Base-by-base conservation (phyloP, 2,888 invertebrate genomes). In the Taphrorychus bicolor region DNA sequence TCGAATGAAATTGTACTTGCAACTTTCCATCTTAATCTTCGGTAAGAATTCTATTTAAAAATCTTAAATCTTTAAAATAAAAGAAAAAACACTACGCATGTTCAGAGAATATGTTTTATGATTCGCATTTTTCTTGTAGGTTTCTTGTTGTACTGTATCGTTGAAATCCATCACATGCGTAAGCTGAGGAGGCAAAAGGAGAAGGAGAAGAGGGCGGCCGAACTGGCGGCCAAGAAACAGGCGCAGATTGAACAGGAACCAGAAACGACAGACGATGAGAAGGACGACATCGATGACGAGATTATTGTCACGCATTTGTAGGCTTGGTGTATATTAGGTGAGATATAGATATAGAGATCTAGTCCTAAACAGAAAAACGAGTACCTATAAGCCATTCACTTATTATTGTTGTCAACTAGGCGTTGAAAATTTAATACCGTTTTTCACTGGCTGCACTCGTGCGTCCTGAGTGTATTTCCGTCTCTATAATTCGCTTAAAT, bases 211-310 rank as follows among this genome's bases (percentile, higher is more conserved):
- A 85, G 69, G 84, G 90, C 89, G 22, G 90, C 90, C 7, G 88
- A 89, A 64, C 86, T 87, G 67, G 87, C 87, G 71, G 89, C 88
- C 22, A 84, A 82, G 71, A 84, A 84, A 41, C 83, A 84, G 64
- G 72, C 71, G 75, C 72, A 71, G 75, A 79, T 42, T 85, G 75
- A 76, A 65, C 76, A 74, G 63, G 81, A 82, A 74, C 83, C 88
- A 17, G 93, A 93, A 80, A 93, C 93, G 82, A 92, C 92, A 67
- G 93, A 94, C 79, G 94, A 91, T 82, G 91, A 94, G 80, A 91
- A 91, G 79, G 93, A 94, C 82, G 93, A 93, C 82, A 90, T 93
- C 76, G 93, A 93, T 83, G 93, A 94, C 81, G 93, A 94, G 80
- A 93, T 94, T 80, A 90, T 93, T 80, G 90, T 94, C 78, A 93